Conservation (phyloP, 2,888 invertebrate genomes). For the Chrysopilus asiliformis region DNA sequence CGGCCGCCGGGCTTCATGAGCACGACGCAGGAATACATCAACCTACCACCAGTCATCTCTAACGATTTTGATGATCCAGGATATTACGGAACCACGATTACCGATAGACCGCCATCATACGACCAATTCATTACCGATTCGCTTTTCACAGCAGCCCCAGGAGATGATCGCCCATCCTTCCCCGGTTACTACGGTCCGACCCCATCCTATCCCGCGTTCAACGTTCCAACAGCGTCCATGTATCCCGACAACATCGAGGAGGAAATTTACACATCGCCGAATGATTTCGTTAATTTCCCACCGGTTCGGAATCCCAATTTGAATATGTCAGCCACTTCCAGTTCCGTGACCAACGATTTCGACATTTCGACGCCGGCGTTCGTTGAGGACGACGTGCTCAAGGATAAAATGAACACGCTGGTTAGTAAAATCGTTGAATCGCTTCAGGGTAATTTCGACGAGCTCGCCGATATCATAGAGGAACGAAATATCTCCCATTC, state of each 20-base stretch:
- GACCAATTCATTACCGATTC: constrained; percentile 18
- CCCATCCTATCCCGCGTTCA: constrained; percentile 32
- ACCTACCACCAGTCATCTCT: constrained; percentile 22
- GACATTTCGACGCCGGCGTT: constrained; percentile 67
- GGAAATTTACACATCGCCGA: constrained; percentile 51
- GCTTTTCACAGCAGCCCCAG: constrained; percentile 21
- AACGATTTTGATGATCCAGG: constrained; percentile 36
- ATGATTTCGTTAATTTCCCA: constrained; percentile 67
- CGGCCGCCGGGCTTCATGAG: constrained; percentile 20
- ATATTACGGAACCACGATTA: constrained; percentile 24
- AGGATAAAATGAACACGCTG: constrained; percentile 67
- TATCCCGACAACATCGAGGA: constrained; percentile 14
- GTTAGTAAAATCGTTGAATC: constrained; percentile 75
- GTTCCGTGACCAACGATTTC: constrained; percentile 42
- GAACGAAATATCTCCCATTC: constrained; percentile 34
- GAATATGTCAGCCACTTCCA: constrained; percentile 47
- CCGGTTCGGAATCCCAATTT: constrained; percentile 74
- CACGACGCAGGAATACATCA: constrained; percentile 18
- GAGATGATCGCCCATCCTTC: constrained; percentile 27
- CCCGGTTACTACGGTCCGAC: constrained; percentile 30
- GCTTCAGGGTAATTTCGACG: constrained; percentile 69
- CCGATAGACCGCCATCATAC: constrained; percentile 15
- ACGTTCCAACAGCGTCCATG: constrained; percentile 24
- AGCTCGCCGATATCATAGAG: constrained; percentile 62
- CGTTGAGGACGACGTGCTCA: constrained; percentile 59